Evolutionary conservation across 2,888 invertebrate species (phyloP).

Genomic region (Tortrix viridana): DNA sequence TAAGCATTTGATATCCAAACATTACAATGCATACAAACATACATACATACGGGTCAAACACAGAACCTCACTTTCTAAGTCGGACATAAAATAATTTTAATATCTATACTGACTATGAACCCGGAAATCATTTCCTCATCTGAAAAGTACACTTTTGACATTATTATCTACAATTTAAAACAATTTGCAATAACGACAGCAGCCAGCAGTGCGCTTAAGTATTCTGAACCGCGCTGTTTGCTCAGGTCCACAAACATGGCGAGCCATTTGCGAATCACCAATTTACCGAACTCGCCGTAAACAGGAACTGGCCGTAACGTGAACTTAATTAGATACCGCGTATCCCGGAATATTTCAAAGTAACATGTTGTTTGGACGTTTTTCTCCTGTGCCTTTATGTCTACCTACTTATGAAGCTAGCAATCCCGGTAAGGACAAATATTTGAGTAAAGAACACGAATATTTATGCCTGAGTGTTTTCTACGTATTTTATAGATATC

Average conservation of each 20-base stretch:
- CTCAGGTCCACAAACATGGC: conserved; percentile 34
- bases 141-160: not conserved
- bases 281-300: conserved; percentile 29
- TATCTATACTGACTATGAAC: no score
- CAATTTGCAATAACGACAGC: conserved; percentile 20
- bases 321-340: conserved; percentile 19
- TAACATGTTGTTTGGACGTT: conserved; percentile 3
- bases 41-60: no score
- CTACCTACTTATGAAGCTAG: no score
- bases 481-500: no score
- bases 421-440: no score
- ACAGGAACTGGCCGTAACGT: conserved; percentile 20
- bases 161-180: not conserved
- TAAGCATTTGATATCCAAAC: no score
- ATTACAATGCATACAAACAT: no score
- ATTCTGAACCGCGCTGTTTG: conserved; percentile 26
- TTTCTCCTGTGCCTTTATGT: no score
- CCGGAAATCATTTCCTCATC: not conserved
- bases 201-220: conserved; percentile 13
- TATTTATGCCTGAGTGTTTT: no score
- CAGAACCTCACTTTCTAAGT: no score
- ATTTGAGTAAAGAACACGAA: no score
- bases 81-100: no score
- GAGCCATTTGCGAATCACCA: conserved; percentile 37
- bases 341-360: conserved; percentile 8